Conservation (phyloP, 2,888 invertebrate species). For the Phytoseiulus persimilis region DNA sequence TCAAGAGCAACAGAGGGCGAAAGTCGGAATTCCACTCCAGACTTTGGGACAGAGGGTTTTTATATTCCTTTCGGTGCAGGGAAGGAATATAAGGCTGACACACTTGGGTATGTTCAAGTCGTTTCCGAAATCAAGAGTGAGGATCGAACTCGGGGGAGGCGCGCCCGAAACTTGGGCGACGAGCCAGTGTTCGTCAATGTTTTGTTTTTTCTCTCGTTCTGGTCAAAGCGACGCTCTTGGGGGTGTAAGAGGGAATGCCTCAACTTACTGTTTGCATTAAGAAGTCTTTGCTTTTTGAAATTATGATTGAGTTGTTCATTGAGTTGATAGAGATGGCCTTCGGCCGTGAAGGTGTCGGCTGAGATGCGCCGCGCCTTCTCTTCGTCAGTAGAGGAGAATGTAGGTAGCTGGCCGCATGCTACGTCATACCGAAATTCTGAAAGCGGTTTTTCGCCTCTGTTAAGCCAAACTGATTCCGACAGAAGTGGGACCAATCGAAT, state of each 20-base stretch:
- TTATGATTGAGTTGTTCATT: conserved; percentile 38
- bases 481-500: not conserved
- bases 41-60: not conserved
- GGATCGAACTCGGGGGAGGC: not conserved
- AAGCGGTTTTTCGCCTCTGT: conserved; percentile 20
- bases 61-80: conserved; percentile 22
- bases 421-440: conserved; percentile 39
- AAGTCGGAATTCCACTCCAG: no score
- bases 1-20: no score
- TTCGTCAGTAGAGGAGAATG: conserved; percentile 35
- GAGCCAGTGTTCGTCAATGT: not conserved
- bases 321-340: conserved; percentile 38
- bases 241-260: not conserved
- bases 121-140: not conserved
- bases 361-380: conserved; percentile 28
- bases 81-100: not conserved
- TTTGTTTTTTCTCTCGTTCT: not conserved
- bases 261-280: conserved; percentile 37
- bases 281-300: conserved; percentile 39
- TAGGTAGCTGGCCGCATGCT: conserved; percentile 39
- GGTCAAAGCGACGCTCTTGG: not conserved
- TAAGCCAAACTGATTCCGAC: not conserved
- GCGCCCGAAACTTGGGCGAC: not conserved
- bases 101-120: not conserved
- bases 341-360: conserved; percentile 29